phyloP scores from a whole-genome alignment of 2,888 invertebrate species.

The Panopea generosa region DNA sequence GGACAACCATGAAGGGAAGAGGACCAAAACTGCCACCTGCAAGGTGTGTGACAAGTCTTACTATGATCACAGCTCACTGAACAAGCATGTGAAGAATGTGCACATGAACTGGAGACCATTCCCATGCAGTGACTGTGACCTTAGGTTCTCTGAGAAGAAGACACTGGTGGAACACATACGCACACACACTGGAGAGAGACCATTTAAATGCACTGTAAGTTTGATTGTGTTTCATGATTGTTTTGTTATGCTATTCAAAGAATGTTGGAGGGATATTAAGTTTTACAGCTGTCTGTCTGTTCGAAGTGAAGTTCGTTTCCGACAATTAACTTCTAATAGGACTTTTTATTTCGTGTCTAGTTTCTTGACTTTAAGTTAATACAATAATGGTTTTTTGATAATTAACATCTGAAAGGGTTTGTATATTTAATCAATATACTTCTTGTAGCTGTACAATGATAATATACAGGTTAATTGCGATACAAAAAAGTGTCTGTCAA shows the following conservation, averaged over 20 bases:
- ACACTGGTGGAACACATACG: conserved; percentile 50
- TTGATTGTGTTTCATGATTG: neutral
- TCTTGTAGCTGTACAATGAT: no score
- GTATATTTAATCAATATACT: no score
- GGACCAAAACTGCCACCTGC: conserved; percentile 29
- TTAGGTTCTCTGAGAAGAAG: conserved; percentile 48
- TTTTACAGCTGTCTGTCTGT: no score
- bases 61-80: conserved; percentile 54
- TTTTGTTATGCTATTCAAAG: neutral
- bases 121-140: conserved; percentile 44
- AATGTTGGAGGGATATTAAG: neutral
- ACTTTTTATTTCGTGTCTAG: neutral
- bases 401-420: no score
- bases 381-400: no score
- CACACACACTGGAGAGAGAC: conserved; percentile 57
- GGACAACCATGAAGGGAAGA: conserved; percentile 44
- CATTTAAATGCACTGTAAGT: conserved; percentile 50
- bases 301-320: no score
- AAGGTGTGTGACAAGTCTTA: conserved; percentile 57
- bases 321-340: no score
- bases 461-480: no score
- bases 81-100: conserved; percentile 57
- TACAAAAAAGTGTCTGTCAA: no score
- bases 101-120: conserved; percentile 53
- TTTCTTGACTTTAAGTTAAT: neutral